Evolutionary conservation across 1,140 invertebrate species (phyloP).

Genomic region (Spodoptera litura): DNA sequence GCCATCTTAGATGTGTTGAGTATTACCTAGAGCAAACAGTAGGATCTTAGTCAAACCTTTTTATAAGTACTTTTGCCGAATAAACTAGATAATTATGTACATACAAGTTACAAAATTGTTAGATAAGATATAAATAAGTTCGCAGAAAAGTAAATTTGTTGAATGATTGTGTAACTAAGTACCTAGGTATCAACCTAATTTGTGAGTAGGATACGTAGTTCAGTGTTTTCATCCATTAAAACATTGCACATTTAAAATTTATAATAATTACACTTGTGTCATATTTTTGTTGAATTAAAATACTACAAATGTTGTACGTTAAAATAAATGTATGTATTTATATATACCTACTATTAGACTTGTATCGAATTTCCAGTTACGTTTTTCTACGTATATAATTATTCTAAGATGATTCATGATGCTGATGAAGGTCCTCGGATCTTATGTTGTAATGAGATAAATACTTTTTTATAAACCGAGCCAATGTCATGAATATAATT

Average conservation of each 20-base stretch:
- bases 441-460: constrained; percentile 17
- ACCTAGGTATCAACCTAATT: not conserved
- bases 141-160: constrained; percentile 19
- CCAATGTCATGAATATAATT: constrained; percentile 43
- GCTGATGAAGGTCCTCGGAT: constrained; percentile 22
- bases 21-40: not conserved
- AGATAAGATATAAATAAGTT: not conserved
- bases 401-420: constrained; percentile 20
- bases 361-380: constrained; percentile 28
- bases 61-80: not conserved
- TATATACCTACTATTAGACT: constrained; percentile 21
- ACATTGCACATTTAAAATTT: constrained; percentile 24
- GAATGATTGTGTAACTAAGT: constrained; percentile 3
- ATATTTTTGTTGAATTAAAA: constrained; percentile 18
- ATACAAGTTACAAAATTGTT: constrained; percentile 15
- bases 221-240: constrained; percentile 25
- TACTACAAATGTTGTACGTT: not conserved
- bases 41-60: constrained; percentile 1
- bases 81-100: not conserved
- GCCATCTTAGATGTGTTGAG: constrained; percentile 6
- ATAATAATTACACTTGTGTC: constrained; percentile 17
- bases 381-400: constrained; percentile 31
- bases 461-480: constrained; percentile 36
- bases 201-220: constrained; percentile 9
- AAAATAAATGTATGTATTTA: not conserved